Conservation (phyloP, 2,113 vertebrate genomes). For the Brachirus orientalis region DNA sequence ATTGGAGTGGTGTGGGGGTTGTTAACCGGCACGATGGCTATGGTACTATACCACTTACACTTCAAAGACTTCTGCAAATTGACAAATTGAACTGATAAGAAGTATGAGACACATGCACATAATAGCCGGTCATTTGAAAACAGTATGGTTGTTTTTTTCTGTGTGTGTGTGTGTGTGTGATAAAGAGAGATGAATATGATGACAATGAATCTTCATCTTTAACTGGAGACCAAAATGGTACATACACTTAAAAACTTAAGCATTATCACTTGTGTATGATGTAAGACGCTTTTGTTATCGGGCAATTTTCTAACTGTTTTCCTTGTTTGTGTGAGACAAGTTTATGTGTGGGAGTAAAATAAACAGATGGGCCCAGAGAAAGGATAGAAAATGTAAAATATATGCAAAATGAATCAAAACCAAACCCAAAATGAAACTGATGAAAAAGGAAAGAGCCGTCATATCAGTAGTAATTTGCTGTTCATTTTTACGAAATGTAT, state of each 20-base stretch:
- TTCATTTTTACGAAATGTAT: conserved; percentile 18
- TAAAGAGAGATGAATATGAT: too few species aligned
- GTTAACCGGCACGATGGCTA: background rate
- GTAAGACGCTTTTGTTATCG: conserved; percentile 22
- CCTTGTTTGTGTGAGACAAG: conserved; percentile 31
- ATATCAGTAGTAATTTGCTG: conserved; percentile 1
- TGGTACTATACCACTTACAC: conserved; percentile 4
- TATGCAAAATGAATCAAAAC: conserved; percentile 37
- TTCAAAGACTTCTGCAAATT: conserved; percentile 29
- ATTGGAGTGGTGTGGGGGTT: background rate
- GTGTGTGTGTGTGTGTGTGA: too few species aligned
- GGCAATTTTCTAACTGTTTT: conserved; percentile 11
- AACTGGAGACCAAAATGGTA: too few species aligned
- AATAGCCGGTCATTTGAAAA: background rate
- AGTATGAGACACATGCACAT: background rate
- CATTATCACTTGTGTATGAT: background rate
- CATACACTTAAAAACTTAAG: too few species aligned
- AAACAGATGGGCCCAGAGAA: conserved; percentile 56
- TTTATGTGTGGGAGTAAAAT: conserved; percentile 53
- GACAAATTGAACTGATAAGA: conserved; percentile 27
- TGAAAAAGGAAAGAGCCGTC: conserved; percentile 4
- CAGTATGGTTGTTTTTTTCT: too few species aligned
- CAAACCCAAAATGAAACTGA: conserved; percentile 3
- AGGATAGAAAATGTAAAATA: conserved; percentile 20
- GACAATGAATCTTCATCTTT: too few species aligned